These are phyloP conservation scores for Gastracanthus pulcherrimus DNA, from an alignment of 2,888 invertebrate species.

Conservation along the genomic window DNA sequence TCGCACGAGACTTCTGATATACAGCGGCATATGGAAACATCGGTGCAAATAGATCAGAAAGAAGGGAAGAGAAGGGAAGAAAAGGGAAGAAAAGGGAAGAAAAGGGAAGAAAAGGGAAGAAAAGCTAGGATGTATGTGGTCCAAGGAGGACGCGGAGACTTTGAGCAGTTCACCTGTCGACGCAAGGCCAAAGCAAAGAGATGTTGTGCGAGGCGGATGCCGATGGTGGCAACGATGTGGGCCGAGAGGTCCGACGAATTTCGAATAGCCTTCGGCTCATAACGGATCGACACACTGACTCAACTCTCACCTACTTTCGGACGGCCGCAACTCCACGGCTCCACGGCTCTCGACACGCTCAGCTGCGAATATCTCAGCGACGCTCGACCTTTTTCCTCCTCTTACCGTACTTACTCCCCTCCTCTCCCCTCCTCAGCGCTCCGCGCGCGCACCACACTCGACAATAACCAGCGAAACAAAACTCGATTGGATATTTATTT, in stretches of 20 bases:
- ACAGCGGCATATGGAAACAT: no score
- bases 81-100: no score
- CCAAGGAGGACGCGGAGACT: not conserved
- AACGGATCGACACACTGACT: constrained; percentile 75
- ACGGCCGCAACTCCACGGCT: no score
- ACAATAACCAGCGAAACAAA: no score
- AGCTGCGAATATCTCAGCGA: not conserved
- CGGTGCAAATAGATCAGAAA: no score
- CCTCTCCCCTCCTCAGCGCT: no score
- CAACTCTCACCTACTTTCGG: constrained; percentile 59
- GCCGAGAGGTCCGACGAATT: constrained; percentile 70
- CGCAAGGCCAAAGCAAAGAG: constrained; percentile 38
- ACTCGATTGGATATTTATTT: no score
- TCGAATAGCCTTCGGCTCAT: constrained; percentile 72
- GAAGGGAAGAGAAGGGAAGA: no score
- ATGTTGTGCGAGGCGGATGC: constrained; percentile 51
- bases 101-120: not conserved
- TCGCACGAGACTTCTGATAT: no score
- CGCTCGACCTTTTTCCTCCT: no score
- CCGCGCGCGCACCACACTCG: no score
- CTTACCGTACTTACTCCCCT: no score
- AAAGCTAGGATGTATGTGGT: not conserved
- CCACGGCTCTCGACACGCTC: not conserved
- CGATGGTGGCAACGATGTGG: constrained; percentile 65
- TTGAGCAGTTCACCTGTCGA: constrained; percentile 3